Base-by-base conservation (phyloP, 2,113 vertebrate species). In the Panthera leo region DNA sequence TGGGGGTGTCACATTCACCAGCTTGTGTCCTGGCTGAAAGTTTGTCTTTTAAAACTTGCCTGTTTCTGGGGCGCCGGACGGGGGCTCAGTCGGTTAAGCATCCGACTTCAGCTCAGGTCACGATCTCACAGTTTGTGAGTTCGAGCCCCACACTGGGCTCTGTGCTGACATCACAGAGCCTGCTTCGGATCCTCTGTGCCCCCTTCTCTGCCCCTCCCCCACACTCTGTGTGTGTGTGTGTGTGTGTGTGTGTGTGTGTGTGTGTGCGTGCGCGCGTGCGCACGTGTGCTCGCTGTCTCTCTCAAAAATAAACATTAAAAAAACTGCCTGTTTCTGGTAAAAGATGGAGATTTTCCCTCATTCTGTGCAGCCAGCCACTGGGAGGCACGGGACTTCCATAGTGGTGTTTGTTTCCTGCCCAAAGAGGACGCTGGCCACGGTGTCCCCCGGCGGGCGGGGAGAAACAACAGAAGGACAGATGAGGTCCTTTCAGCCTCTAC, bases 201-300 rank as follows among this genome's bases (percentile, higher is more conserved):
- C 18, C 18, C 18, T 45, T 45, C 45, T 21, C 55, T 55, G 16
- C 16, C 55, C 18, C 55, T 55, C 55, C 5, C 55, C 5, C 55
- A 45, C 45, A 45, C 45, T 45, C 0, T 45, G 45, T 45, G 45
- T 45, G 45, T 45, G 45, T 45, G 45, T 45, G 45, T n/a, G n/a
- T n/a, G n/a, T n/a, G n/a, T n/a, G n/a, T 45, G 45, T 45, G 45
- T 45, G 45, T 8, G 45, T 8, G 45, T 1, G 45, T 8, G 42
- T 1, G 42, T 2, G 42, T 0, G 42, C 1, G 36, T 39, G 7
- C 7, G 42, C 7, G 7, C 7, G 6, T 7, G 42, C 7, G 1
- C 7, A 1, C 6, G 42, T 45, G 45, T 9, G 45, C 45, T 45
- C 1, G 7, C 45, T 9, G 45, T 45, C 45, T 55, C 53, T 55